Evolutionary conservation across 2,113 vertebrate species (phyloP), one percentile per base, ranked within the genome.

Genomic region (Bubo blakistoni): DNA sequence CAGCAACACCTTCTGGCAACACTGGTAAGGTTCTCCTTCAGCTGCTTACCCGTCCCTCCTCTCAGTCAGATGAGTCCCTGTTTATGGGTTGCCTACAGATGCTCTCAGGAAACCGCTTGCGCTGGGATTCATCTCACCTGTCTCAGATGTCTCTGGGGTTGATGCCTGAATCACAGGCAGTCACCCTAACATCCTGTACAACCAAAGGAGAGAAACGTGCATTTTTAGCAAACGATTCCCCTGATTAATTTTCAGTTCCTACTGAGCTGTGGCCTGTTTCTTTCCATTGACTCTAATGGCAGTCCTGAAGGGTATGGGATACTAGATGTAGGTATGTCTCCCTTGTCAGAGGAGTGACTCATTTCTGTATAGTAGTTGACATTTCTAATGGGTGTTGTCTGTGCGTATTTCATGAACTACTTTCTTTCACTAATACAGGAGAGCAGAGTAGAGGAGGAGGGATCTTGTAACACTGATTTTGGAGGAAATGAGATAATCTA

Each of bases 391-490:
- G 5, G 2, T 63, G 17, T 25, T 63, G 25, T 81, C 40, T 26
- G 8, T 29, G 26, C 0, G 1, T 57, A 29, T 81, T 90, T 85
- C 22, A 47, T 11, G 12, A 79, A n/a, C 26, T 3, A 1, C 42
- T 81, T 89, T 34, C 32, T 52, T 40, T 73, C 34, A 29, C 16
- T 84, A 47, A 24, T 40, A 40, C 4, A 66, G 46, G 22, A 77
- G 13, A 40, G 10, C 0, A 0, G 32, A 80, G 3, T 19, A 86
- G 42, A 67, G 36, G 6, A 59, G 24, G 6, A 83, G 36, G 30
- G n/a, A 49, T 57, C 12, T 61, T n/a, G 6, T 5, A 59, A 25
- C 29, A 7, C 22, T 55, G n/a, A 18, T n/a, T 81, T 89, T 62
- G 26, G 49, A 78, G 40, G 59, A 85, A 90, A 61, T 9, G 0